Percentiles rank a stretch among this genome's conserved stretches.
phyloP scores from a whole-genome alignment of 2,113 vertebrate species.

The Solea solea region DNA sequence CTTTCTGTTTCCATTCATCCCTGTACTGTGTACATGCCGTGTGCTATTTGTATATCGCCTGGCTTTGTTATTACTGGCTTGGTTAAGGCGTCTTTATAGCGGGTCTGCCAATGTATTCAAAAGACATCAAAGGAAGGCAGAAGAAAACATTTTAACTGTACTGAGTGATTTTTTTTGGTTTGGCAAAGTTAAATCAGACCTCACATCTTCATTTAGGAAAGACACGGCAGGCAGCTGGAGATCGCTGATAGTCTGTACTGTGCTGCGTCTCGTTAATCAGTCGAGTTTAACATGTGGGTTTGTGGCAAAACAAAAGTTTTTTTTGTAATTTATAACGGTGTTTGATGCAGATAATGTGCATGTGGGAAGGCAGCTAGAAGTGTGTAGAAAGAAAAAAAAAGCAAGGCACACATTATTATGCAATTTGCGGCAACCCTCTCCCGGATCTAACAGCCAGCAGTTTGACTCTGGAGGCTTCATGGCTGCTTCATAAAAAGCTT shows the following conservation, averaged over 20 bases:
- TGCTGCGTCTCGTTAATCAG: not conserved
- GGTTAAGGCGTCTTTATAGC: conserved; percentile 29
- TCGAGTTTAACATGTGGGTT: not conserved
- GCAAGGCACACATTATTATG: too few relatives aligned
- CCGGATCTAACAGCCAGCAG: not conserved
- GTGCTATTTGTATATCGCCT: conserved; percentile 43
- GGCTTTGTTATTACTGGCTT: conserved; percentile 42
- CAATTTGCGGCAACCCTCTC: not conserved
- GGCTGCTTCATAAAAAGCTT: not conserved
- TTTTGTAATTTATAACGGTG: not conserved
- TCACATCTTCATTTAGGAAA: conserved; percentile 39
- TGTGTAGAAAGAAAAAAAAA: not conserved
- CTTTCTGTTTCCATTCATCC: conserved; percentile 26
- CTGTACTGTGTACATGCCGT: conserved; percentile 29
- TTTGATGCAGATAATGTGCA: not conserved
- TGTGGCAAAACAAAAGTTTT: not conserved
- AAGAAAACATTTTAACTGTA: conserved; percentile 20
- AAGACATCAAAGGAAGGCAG: conserved; percentile 40
- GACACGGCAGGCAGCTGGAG: conserved; percentile 26
- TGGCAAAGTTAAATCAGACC: conserved; percentile 20
- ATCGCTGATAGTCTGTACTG: not conserved
- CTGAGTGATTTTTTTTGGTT: conserved; percentile 50
- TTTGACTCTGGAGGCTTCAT: not conserved
- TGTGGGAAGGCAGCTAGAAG: not conserved
- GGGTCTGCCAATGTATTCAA: conserved; percentile 37